These are phyloP conservation scores for Tinamus major DNA, from an alignment of 2,797 vertebrate genomes.

Conservation along the genomic window DNA sequence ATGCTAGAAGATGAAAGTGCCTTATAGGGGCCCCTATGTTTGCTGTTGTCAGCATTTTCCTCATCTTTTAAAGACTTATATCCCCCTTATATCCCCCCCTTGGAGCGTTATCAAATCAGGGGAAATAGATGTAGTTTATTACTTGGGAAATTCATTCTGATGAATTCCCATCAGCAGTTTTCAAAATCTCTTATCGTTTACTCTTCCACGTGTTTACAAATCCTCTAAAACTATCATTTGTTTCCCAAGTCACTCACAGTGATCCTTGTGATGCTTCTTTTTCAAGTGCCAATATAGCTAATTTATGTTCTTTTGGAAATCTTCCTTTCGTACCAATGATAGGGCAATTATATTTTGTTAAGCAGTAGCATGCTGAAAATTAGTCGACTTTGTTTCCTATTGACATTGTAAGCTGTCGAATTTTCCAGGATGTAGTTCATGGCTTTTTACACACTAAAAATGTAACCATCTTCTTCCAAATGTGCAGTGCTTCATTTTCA, in stretches of 20 bases:
- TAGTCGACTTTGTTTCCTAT: slow-evolving; percentile 51
- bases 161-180: slow-evolving; percentile 64
- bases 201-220: slow-evolving; percentile 59
- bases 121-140: slow-evolving; percentile 53
- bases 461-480: not conserved
- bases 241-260: slow-evolving; percentile 55
- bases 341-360: slow-evolving; percentile 45
- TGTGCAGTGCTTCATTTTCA: not conserved
- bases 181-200: slow-evolving; percentile 70
- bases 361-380: slow-evolving; percentile 54
- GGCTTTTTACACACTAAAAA: not conserved
- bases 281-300: slow-evolving; percentile 50
- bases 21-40: not conserved
- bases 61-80: not conserved
- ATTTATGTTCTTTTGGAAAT: slow-evolving; percentile 52
- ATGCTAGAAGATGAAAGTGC: not conserved
- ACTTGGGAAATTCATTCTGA: slow-evolving; percentile 41
- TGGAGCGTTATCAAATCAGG: slow-evolving; percentile 36
- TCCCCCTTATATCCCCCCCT: not conserved
- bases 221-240: slow-evolving; percentile 59
- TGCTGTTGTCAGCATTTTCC: slow-evolving; percentile 54
- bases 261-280: slow-evolving; percentile 57
- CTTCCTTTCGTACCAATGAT: slow-evolving; percentile 10
- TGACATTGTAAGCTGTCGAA: not conserved
- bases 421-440: not conserved